Base-by-base conservation (phyloP, 2,797 vertebrate genomes). In the Falco cherrug region DNA sequence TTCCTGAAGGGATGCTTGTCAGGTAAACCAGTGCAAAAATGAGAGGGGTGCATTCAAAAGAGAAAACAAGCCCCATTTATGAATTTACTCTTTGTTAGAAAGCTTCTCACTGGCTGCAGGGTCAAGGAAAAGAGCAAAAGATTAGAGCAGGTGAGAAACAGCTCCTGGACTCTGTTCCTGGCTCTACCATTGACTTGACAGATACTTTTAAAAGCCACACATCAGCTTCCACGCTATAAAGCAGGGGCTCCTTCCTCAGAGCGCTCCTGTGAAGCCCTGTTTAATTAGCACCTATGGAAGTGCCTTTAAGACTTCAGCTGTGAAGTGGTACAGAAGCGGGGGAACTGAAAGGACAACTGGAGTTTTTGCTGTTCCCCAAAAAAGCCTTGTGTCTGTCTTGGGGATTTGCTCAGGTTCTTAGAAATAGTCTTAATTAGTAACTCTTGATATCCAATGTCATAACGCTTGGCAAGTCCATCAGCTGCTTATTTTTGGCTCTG, bases 381-480 rank as follows among this genome's bases (percentile, higher is more conserved):
- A 75, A 68, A n/a, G 6, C 33, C 24, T 71, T 25, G 9, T 35
- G n/a, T 33, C 33, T 71, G 18, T 7, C 6, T 65, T 39, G 24
- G 43, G 50, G 28, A 73, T 60, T 69, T 76, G 35, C 54, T 90
- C 68, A 86, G 53, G 39, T 81, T 75, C 61, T 70, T 21, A 26
- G 21, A 41, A 59, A 63, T 33, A 3, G 2, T 48, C 25, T 35
- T 35, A 45, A 67, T 63, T 31, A 89, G 16, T 7, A 61, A 6
- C 47, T 75, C 43, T 26, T 71, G 51, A 20, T 53, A 25, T 20
- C 0, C 0, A 57, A 19, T 16, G 22, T 37, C 0, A 0, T 48
- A 75, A 12, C 11, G 24, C 60, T 73, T 80, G 69, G 37, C 64
- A 76, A 68, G 64, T 53, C 45, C 47, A 69, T 5, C 41, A 63